Evolutionary conservation across 2,113 vertebrate genomes (phyloP).

Genomic region (Orcinus orca): DNA sequence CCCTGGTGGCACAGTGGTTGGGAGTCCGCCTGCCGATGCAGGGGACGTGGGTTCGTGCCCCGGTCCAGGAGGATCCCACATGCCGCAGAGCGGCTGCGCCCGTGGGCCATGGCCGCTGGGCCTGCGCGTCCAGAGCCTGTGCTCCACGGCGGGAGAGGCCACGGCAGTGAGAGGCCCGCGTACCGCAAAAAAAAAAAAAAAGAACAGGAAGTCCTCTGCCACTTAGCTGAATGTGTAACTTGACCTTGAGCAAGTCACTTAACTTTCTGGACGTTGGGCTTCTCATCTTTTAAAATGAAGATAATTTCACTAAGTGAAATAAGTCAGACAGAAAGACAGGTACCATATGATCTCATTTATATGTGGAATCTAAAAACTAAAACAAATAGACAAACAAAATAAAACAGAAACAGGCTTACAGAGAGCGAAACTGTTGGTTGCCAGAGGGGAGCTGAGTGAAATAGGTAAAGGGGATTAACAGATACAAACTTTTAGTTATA

Average conservation of each 20-base stretch:
- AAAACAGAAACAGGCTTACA: background rate
- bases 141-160: too few species aligned
- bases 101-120: too few species aligned
- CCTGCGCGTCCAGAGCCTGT: too few species aligned
- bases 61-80: too few species aligned
- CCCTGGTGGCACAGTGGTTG: too few species aligned
- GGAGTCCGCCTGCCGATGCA: too few species aligned
- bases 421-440: background rate
- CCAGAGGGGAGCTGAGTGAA: background rate
- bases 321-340: background rate
- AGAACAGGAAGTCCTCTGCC: background rate
- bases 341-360: background rate
- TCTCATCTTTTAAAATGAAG: background rate
- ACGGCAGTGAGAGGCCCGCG: too few species aligned
- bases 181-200: background rate
- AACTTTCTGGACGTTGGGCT: background rate
- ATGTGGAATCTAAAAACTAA: background rate
- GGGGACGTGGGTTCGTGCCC: too few species aligned
- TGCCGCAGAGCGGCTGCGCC: too few species aligned
- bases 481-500: background rate
- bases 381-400: too few species aligned
- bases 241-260: background rate
- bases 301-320: background rate
- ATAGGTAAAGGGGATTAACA: background rate
- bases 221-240: background rate